Evolutionary conservation across 2,797 vertebrate genomes (phyloP).

Genomic region (Malacoraja senta): DNA sequence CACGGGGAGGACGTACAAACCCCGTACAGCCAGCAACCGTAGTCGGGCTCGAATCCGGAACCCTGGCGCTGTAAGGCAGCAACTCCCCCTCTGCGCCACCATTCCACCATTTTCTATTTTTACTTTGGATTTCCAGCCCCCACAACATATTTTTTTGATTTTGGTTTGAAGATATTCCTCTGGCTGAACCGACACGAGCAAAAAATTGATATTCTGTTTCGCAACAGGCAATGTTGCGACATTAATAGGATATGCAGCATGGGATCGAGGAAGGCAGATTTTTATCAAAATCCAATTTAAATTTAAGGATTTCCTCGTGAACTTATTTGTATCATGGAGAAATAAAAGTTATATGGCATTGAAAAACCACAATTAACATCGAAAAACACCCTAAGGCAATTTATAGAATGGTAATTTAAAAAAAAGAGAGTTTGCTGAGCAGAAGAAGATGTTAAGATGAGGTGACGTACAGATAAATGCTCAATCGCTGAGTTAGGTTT

Average conservation of each 20-base stretch:
- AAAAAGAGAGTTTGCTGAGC: background rate
- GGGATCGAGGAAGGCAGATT: background rate
- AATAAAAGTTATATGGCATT: background rate
- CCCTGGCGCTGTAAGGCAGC: too few relatives aligned
- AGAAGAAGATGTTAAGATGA: background rate
- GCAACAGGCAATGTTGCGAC: background rate
- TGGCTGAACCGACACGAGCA: background rate
- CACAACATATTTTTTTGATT: too few relatives aligned
- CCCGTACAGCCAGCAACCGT: too few relatives aligned
- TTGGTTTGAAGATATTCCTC: background rate
- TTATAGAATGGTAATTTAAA: background rate
- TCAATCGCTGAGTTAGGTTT: background rate
- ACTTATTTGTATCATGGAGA: background rate
- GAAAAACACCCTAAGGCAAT: background rate
- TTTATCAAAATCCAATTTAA: conserved; percentile 23
- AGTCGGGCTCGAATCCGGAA: too few relatives aligned
- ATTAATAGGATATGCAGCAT: background rate
- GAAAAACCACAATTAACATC: background rate
- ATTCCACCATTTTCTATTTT: too few relatives aligned
- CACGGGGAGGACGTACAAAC: too few relatives aligned
- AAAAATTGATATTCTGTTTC: background rate
- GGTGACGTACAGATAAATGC: background rate
- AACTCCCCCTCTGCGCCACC: too few relatives aligned
- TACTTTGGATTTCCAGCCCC: too few relatives aligned
- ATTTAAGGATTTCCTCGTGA: background rate